Conservation (phyloP, 2,113 vertebrate species). For the Tylochromis polylepis region DNA sequence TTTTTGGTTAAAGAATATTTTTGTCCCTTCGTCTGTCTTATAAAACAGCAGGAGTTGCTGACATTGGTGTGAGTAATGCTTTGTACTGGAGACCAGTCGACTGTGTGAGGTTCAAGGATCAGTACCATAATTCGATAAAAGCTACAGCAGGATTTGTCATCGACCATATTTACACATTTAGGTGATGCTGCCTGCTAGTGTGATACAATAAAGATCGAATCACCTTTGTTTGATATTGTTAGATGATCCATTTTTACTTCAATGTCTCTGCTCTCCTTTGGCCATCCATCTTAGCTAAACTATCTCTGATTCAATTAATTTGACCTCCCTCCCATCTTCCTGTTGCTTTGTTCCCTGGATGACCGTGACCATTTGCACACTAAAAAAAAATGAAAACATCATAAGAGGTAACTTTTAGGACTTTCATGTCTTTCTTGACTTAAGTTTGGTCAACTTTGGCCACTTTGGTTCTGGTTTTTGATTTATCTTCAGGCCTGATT, state of each 20-base stretch:
- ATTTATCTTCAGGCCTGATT: background rate
- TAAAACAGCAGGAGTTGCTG: background rate
- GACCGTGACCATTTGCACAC: background rate
- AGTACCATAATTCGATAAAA: conserved; percentile 46
- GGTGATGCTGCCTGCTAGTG: background rate
- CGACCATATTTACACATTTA: conserved; percentile 41
- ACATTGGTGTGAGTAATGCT: conserved; percentile 34
- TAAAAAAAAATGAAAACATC: background rate
- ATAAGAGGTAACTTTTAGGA: background rate
- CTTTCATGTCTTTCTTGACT: background rate
- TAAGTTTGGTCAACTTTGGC: background rate
- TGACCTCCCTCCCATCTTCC: background rate
- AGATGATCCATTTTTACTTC: conserved; percentile 33
- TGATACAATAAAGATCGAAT: conserved; percentile 48
- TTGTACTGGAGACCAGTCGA: background rate
- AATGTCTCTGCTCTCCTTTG: background rate
- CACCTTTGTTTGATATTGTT: conserved; percentile 16
- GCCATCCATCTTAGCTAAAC: conserved; percentile 22
- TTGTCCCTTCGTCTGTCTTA: background rate
- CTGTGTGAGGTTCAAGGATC: conserved; percentile 13
- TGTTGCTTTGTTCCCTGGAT: conserved; percentile 24
- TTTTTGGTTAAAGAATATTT: conserved; percentile 1
- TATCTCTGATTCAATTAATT: conserved; percentile 32
- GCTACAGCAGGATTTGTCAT: conserved; percentile 40
- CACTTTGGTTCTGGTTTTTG: background rate